Evolutionary conservation across 1,140 invertebrate genomes (phyloP), one percentile per base, ranked within the genome.

Genomic region (Onthophagus taurus): DNA sequence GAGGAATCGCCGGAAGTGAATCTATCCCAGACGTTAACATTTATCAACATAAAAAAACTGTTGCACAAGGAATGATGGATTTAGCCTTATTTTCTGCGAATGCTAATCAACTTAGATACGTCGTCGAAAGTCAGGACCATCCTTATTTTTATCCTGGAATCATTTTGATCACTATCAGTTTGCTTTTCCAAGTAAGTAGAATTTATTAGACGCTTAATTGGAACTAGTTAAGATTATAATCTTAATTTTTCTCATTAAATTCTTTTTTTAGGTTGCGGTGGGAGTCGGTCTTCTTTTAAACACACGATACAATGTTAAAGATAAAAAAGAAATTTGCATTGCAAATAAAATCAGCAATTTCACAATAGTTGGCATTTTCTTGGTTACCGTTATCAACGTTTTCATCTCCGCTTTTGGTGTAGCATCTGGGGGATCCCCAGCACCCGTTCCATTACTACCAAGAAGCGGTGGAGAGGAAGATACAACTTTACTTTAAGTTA

Each of bases 41-140:
- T 2, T 93, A 92, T 67, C 86, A 90, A 51, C 88, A 91, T 42
- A 92, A 91, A 58, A 94, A 94, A 61, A 92, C 89, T 2, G 68
- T 93, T 23, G 89, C 89, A 0, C 89, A 92, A 54, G 86, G 86
- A 1, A 80, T 81, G 78, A 78, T 81, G 75, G 77, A 80, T 52
- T 59, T 80, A n/a, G 77, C 78, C 0, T 58, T 81, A 1, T 68
- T 80, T 41, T 76, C 75, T 0, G 75, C 76, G 1, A 79, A 85
- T 55, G 80, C 81, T 0, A 82, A 80, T 51, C 82, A 84, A 49
- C 65, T 84, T 11, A 73, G 81, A 53, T 81, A 82, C 48, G 81
- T 92, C 4, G 59, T 92, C 7, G 83, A 87, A 52, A 77, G 77
- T 0, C 74, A 72, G 24, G 64, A 61, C 2, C 84, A 89, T 65